Evolutionary conservation across 2,113 vertebrate species (phyloP), one percentile per base, ranked within the genome.

Genomic region (Protobothrops flavoviridis): DNA sequence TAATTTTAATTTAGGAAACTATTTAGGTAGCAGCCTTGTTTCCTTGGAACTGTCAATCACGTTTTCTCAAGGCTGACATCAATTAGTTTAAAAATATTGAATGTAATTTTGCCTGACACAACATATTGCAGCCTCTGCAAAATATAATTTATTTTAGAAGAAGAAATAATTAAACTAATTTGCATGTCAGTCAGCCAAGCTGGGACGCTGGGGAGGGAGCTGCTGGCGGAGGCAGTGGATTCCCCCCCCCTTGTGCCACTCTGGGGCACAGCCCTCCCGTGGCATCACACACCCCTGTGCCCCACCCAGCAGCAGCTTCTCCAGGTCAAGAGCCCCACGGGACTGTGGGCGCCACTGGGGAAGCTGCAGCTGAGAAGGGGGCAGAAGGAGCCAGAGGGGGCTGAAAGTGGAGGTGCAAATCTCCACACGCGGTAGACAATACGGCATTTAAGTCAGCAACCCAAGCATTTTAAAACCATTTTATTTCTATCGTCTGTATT

Each of bases 91-190:
- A 98, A 98, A 98, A 98, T 98, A 98, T 98, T 98, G 98, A 98
- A 98, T 98, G 97, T 98, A 98, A 98, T 98, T 98, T 98, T 97
- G 97, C 98, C 97, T 98, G 98, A 98, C 98, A 98, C 98, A 98
- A 98, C 98, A 98, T 98, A 98, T 98, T 98, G 98, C 98, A 98
- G 97, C 97, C 97, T 98, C 97, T 98, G 98, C 97, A 98, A 98
- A 98, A 98, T 98, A 98, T 98, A 98, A 98, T 98, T 98, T 98
- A 98, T 98, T 98, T 98, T 97, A 98, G 98, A 98, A 98, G 98
- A 98, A 98, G 98, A 98, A 98, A 98, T 98, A 98, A 98, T 98
- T 98, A 98, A 98, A 98, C 97, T 98, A 98, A 98, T 98, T 98
- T 98, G 98, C 98, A 98, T 98, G 98, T 98, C 98, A 98, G 97